These are phyloP conservation scores for Heliconius himera DNA, from an alignment of 1,140 invertebrate genomes.

Conservation along the genomic window DNA sequence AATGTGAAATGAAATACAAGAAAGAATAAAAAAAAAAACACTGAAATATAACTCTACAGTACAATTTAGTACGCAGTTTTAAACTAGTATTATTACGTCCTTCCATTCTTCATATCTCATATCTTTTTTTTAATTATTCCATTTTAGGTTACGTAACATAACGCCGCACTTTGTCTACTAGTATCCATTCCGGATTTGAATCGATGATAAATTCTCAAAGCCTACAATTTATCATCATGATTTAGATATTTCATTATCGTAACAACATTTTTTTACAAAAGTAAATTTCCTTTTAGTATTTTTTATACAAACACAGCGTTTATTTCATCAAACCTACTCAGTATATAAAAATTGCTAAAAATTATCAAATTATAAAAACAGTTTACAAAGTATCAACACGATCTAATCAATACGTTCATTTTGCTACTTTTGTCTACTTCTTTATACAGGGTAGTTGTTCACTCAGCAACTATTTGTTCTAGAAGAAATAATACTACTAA, in stretches of 20 bases:
- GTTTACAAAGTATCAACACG: conserved; percentile 51
- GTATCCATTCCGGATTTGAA: neutral
- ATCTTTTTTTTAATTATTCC: neutral
- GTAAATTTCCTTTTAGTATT: neutral
- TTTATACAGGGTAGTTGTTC: conserved; percentile 13
- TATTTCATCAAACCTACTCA: conserved; percentile 41
- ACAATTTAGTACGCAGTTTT: too few relatives aligned
- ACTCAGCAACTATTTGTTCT: neutral
- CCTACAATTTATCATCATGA: neutral
- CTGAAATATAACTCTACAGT: too few relatives aligned
- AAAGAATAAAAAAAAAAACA: too few relatives aligned
- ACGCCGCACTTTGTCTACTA: neutral
- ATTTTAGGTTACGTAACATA: neutral
- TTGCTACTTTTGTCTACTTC: conserved; percentile 8
- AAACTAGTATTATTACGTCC: too few relatives aligned
- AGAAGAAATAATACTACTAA: neutral
- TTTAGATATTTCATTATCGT: neutral
- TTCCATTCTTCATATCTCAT: neutral
- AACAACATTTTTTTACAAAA: neutral
- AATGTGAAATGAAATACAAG: too few relatives aligned
- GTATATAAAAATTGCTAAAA: conserved; percentile 59
- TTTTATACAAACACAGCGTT: conserved; percentile 42
- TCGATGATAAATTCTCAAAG: neutral
- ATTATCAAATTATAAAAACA: conserved; percentile 61
- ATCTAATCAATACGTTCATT: conserved; percentile 37